phyloP scores from a whole-genome alignment of 2,797 vertebrate species.

The Dryobates pubescens region DNA sequence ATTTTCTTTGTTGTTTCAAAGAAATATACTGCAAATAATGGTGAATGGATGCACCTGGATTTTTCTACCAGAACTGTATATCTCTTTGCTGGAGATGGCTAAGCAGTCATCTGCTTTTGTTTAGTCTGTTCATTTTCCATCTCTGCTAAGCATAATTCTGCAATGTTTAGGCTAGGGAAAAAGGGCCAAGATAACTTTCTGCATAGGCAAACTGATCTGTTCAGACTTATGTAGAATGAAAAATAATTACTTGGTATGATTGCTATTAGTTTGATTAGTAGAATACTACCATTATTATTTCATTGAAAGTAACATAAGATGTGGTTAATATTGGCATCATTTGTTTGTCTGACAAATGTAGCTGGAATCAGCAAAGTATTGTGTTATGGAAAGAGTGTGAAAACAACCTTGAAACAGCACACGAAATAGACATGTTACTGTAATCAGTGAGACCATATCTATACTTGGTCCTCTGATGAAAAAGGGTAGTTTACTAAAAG shows the following conservation, averaged over 20 bases:
- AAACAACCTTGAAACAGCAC: not conserved
- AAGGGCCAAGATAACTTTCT: constrained; percentile 9
- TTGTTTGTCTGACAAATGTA: not conserved
- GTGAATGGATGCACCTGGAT: not conserved
- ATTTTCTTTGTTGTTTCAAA: not conserved
- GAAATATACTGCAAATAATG: not conserved
- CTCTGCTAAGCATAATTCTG: not conserved
- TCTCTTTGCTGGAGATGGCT: not conserved
- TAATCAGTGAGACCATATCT: not conserved
- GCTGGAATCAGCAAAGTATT: not conserved
- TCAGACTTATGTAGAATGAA: not conserved
- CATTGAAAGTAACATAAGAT: not conserved
- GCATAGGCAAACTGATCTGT: not conserved
- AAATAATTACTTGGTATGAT: not conserved
- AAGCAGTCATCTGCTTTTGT: constrained; percentile 35
- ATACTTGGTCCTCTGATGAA: not conserved
- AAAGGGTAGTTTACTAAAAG: not conserved
- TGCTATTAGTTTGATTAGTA: not conserved
- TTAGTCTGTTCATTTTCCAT: constrained; percentile 32
- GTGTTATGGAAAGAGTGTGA: not conserved
- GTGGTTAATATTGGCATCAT: not conserved
- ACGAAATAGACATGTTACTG: not conserved
- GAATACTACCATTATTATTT: not conserved
- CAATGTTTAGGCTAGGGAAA: not conserved
- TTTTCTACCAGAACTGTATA: not conserved